A percentile compares a stretch with the other conserved stretches of the same genome.
Conservation (phyloP, 1,140 invertebrate species). For the Orussus abietinus region DNA sequence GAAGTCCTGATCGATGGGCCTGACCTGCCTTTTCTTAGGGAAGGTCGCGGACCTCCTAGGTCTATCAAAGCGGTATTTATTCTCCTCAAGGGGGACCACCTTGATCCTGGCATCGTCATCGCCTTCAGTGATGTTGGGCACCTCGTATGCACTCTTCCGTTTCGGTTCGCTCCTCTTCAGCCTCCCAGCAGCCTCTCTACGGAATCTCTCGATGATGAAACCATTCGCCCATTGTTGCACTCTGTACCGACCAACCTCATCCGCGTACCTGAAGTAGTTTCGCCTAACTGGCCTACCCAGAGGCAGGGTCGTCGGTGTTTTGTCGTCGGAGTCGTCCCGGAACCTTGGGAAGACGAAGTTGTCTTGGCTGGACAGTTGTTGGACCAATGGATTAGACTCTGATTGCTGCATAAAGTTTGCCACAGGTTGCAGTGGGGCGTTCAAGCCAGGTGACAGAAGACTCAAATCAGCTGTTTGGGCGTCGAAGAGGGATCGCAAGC, state of each 20-base stretch:
- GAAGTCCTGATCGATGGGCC: constrained; percentile 37
- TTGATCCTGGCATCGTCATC: constrained; percentile 1
- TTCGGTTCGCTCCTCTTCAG: constrained; percentile 1
- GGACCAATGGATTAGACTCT: background rate
- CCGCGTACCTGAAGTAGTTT: constrained; percentile 31
- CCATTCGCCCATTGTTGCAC: constrained; percentile 42
- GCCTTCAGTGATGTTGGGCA: too few species aligned
- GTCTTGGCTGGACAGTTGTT: background rate
- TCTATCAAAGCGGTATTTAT: constrained; percentile 3
- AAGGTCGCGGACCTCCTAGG: constrained; percentile 4
- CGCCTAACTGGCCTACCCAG: constrained; percentile 12
- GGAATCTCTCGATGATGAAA: constrained; percentile 23
- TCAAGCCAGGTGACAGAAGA: constrained; percentile 51
- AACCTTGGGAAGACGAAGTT: constrained; percentile 19
- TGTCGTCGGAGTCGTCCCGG: constrained; percentile 10
- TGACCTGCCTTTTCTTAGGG: constrained; percentile 25
- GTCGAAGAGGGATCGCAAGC: constrained; percentile 60
- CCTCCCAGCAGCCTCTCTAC: constrained; percentile 2
- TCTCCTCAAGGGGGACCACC: background rate
- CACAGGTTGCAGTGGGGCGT: background rate
- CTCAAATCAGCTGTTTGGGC: constrained; percentile 58
- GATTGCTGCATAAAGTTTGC: background rate
- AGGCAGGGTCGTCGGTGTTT: background rate
- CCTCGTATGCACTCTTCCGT: background rate
- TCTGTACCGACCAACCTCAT: constrained; percentile 22